phyloP scores from a whole-genome alignment of 2,113 vertebrate genomes.

The Rhombomys opimus region DNA sequence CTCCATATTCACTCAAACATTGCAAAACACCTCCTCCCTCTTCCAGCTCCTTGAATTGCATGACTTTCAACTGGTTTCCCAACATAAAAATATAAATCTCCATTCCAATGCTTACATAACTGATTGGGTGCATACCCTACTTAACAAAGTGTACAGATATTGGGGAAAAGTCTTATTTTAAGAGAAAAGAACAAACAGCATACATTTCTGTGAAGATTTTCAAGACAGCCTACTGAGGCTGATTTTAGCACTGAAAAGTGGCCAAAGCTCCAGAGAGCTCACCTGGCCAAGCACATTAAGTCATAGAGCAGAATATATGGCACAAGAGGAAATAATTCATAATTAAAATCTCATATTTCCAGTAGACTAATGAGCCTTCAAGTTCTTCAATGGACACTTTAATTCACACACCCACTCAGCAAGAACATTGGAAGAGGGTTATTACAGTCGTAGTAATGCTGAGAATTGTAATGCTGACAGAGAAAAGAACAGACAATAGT shows the following conservation, averaged over 20 bases:
- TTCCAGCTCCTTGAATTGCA: not conserved
- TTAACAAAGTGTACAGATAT: slow-evolving; percentile 14
- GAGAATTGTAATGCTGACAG: not conserved
- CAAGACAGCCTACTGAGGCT: not conserved
- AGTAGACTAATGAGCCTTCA: slow-evolving; percentile 53
- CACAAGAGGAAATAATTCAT: slow-evolving; percentile 56
- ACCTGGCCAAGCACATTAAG: not conserved
- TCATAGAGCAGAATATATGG: not conserved
- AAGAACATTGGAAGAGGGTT: slow-evolving; percentile 58
- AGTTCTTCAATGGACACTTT: slow-evolving; percentile 39
- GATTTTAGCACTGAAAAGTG: not conserved
- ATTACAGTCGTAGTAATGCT: not conserved
- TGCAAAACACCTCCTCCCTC: not conserved
- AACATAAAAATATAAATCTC: not conserved
- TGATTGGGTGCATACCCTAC: not conserved
- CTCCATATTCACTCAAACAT: slow-evolving; percentile 51
- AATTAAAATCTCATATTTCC: slow-evolving; percentile 68
- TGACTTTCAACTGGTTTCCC: not conserved
- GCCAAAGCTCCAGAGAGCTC: not conserved
- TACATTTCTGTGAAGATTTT: not conserved
- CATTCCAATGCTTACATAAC: slow-evolving; percentile 2
- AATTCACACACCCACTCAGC: slow-evolving; percentile 54
- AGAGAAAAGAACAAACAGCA: not conserved
- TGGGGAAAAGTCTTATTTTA: not conserved
- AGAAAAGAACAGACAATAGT: not conserved